Evolutionary conservation across 2,888 invertebrate genomes (phyloP).

Genomic region (Campaea margaritaria): DNA sequence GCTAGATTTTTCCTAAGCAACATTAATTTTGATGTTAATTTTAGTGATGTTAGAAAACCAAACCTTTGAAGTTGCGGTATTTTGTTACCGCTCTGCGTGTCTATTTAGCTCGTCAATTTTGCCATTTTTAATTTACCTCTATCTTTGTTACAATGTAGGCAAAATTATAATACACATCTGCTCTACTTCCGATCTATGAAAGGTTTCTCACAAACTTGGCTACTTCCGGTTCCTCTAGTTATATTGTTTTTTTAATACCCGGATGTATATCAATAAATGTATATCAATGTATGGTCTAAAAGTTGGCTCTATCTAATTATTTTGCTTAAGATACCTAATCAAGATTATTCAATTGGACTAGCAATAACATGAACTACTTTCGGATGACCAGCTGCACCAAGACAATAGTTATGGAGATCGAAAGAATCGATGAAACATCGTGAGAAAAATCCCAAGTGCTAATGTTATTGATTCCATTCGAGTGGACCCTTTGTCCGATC

Average conservation of each 20-base stretch:
- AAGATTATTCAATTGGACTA: neutral
- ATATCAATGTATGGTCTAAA: no score
- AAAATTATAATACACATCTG: neutral
- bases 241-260: neutral
- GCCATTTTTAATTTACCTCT: neutral
- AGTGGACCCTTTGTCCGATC: constrained; percentile 35
- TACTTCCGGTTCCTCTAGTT: constrained; percentile 6
- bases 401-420: constrained; percentile 4
- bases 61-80: no score
- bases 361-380: neutral
- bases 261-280: no score
- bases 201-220: constrained; percentile 19
- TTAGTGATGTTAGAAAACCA: no score
- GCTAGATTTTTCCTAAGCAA: no score
- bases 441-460: constrained; percentile 2
- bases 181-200: constrained; percentile 21
- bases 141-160: neutral
- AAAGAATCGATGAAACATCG: constrained; percentile 1
- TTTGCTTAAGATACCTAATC: neutral
- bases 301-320: no score
- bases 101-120: neutral
- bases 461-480: constrained; percentile 26
- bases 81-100: no score
- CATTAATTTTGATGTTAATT: no score
- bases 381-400: neutral